Percentiles rank a stretch among this genome's conserved stretches.
These are phyloP conservation scores for Stichodactyla helianthus DNA, from an alignment of 64 coral and sea anemone species.

Conservation along the genomic window DNA sequence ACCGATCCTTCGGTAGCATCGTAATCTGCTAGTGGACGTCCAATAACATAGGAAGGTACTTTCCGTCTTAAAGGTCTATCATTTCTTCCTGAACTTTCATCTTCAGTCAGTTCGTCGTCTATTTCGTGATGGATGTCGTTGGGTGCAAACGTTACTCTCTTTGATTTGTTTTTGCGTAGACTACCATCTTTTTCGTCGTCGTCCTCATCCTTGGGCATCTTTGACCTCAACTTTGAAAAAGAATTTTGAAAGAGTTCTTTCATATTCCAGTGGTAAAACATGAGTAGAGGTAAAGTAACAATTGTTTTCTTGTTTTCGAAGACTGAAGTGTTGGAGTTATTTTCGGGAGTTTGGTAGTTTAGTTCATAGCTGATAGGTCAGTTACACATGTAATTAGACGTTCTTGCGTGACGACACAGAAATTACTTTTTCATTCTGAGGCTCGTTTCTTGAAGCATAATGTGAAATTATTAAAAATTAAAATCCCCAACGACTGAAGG, in stretches of 20 bases:
- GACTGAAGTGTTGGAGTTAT: not conserved
- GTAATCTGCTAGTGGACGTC: constrained; percentile 50
- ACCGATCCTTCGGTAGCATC: constrained; percentile 42
- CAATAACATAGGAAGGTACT: constrained; percentile 48
- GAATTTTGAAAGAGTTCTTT: constrained; percentile 7
- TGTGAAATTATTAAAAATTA: constrained; percentile 12
- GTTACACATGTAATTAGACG: not conserved
- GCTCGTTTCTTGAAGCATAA: not conserved
- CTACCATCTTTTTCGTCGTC: not conserved
- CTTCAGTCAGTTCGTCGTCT: not conserved
- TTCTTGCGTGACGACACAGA: not conserved
- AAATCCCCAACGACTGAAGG: not conserved
- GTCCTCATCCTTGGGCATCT: constrained; percentile 24
- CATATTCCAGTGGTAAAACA: not conserved
- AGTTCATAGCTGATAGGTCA: not conserved
- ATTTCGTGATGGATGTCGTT: constrained; percentile 14
- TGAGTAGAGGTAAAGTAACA: not conserved
- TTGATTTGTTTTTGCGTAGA: not conserved
- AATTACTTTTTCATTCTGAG: not conserved
- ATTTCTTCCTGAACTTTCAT: not conserved
- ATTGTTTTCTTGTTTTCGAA: too few species aligned
- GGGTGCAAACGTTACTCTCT: constrained; percentile 12
- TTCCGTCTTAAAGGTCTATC: not conserved
- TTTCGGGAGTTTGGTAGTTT: not conserved
- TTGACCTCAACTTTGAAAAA: constrained; percentile 32